phyloP scores from a whole-genome alignment of 1,140 invertebrate species.

The Cephus cinctus region DNA sequence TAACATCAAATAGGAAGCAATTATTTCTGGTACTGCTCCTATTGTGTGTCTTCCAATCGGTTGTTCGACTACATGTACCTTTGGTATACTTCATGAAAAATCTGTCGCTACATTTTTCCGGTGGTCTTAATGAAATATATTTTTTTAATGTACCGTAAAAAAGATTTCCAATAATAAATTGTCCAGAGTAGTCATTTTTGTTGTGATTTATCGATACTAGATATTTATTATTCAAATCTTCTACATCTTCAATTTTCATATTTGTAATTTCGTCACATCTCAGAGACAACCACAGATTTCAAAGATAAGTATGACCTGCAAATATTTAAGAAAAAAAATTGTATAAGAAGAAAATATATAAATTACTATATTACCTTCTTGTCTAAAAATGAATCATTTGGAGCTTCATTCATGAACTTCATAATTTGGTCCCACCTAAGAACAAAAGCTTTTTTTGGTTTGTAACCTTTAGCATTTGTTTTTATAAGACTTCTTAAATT shows the following conservation, averaged over 20 bases:
- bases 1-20: slow-evolving; percentile 19
- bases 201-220: slow-evolving; percentile 15
- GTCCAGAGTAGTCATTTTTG: slow-evolving; percentile 16
- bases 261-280: slow-evolving; percentile 21
- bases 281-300: slow-evolving; percentile 17
- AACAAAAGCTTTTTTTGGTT: slow-evolving; percentile 12
- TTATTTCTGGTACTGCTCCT: slow-evolving; percentile 18
- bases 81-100: slow-evolving; percentile 26
- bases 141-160: slow-evolving; percentile 23
- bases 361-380: slow-evolving; percentile 9
- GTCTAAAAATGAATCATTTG: slow-evolving; percentile 5
- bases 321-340: no score
- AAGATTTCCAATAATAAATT: slow-evolving; percentile 16
- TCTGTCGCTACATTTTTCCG: slow-evolving; percentile 10
- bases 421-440: slow-evolving; percentile 12
- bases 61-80: slow-evolving; percentile 24
- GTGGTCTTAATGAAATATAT: slow-evolving; percentile 21
- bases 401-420: slow-evolving; percentile 9
- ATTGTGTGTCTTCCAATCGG: slow-evolving; percentile 23
- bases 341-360: slow-evolving; percentile 10
- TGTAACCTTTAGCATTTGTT: slow-evolving; percentile 16
- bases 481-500: slow-evolving; percentile 8
- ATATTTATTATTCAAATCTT: slow-evolving; percentile 17
- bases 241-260: slow-evolving; percentile 19
- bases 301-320: no score